Conservation (phyloP, 2,888 invertebrate genomes). For the Macrophya alboannulata region DNA sequence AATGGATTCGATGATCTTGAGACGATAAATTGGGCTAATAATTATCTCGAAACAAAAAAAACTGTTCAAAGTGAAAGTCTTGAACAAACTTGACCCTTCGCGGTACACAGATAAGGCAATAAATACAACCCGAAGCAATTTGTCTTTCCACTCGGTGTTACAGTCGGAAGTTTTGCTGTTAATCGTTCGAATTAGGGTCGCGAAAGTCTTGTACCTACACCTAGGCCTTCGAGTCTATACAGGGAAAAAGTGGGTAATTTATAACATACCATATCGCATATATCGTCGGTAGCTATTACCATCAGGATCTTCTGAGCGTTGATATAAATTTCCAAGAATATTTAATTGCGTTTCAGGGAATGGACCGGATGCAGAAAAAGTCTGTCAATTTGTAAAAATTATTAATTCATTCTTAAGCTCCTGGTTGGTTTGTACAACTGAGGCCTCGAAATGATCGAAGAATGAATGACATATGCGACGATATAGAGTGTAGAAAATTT, state of each 20-base stretch:
- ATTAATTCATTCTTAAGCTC: too few relatives aligned
- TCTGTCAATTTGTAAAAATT: too few relatives aligned
- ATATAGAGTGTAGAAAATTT: neutral
- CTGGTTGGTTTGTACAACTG: too few relatives aligned
- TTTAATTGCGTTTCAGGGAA: too few relatives aligned
- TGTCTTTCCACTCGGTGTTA: neutral
- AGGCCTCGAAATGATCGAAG: neutral
- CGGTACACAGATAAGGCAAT: neutral
- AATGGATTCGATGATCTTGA: too few relatives aligned
- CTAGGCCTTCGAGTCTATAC: neutral
- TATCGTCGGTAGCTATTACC: neutral
- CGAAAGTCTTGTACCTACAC: constrained; percentile 34
- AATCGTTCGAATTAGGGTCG: constrained; percentile 36
- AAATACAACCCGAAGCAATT: neutral
- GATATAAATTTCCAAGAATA: neutral
- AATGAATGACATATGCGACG: neutral
- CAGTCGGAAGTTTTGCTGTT: constrained; percentile 32
- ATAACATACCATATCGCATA: neutral
- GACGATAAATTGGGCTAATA: too few relatives aligned
- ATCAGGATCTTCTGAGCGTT: neutral
- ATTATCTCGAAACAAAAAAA: neutral
- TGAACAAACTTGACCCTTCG: neutral
- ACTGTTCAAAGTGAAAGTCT: neutral
- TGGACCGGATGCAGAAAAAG: too few relatives aligned
- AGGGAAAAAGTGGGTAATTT: neutral